Evolutionary conservation across 2,888 invertebrate species (phyloP).

Genomic region (Ormyrus pomaceus): DNA sequence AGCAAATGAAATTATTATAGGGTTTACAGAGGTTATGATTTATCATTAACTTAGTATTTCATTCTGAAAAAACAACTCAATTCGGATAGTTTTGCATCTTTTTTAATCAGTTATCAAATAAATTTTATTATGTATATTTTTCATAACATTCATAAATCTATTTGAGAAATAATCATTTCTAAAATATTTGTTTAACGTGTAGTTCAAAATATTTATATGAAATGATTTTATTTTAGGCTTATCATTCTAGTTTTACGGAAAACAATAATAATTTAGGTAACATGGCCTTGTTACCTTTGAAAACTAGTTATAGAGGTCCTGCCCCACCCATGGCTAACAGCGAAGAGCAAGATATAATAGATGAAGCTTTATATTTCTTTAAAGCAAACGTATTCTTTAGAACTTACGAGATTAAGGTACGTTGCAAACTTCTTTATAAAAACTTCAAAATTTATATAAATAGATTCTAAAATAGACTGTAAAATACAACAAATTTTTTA

Average conservation of each 20-base stretch:
- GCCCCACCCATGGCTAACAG: conserved; percentile 83
- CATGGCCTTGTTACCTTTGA: conserved; percentile 93
- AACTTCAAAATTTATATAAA: not conserved
- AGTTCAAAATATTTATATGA: not conserved
- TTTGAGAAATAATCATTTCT: not conserved
- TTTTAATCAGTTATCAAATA: too few species aligned
- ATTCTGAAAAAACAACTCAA: too few species aligned
- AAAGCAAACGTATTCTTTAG: conserved; percentile 99
- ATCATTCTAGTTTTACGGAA: conserved; percentile 91
- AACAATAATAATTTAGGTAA: conserved; percentile 83
- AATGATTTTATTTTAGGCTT: conserved; percentile 83
- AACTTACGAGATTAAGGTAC: conserved; percentile 98
- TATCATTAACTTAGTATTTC: conserved; percentile 15
- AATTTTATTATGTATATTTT: too few species aligned
- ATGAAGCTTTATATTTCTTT: conserved; percentile 97
- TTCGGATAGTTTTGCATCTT: too few species aligned
- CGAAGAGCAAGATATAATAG: conserved; percentile 92
- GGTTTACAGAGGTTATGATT: conserved; percentile 44
- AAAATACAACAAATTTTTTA: too few species aligned
- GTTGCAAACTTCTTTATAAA: conserved; percentile 34
- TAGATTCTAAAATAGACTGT: too few species aligned
- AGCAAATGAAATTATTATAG: not conserved
- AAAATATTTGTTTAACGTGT: not conserved
- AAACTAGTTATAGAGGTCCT: conserved; percentile 94
- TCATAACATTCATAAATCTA: not conserved